These are phyloP conservation scores for Anser cygnoides DNA, from an alignment of 2,113 vertebrate species.

Conservation along the genomic window DNA sequence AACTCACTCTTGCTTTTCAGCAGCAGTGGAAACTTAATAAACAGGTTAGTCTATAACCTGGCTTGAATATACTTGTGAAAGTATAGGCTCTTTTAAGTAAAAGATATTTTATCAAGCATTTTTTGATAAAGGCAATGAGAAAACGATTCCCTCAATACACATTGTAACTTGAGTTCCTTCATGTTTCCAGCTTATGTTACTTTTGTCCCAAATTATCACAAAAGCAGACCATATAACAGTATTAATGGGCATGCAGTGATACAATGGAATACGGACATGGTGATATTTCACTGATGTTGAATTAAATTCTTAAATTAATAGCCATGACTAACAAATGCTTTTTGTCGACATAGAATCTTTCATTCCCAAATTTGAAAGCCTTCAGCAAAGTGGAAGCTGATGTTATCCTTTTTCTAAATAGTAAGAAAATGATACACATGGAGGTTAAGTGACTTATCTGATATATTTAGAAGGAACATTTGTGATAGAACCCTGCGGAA, in stretches of 20 bases:
- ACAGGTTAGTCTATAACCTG: background rate
- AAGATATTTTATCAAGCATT: background rate
- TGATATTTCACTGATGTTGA: background rate
- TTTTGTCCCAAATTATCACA: background rate
- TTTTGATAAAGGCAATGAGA: background rate
- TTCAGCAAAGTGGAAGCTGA: background rate
- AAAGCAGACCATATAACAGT: background rate
- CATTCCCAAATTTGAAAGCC: background rate
- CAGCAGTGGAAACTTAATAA: background rate
- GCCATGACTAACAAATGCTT: background rate
- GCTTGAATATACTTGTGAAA: background rate
- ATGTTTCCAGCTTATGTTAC: background rate
- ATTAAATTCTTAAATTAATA: background rate
- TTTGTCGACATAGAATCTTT: background rate
- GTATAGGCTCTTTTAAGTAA: background rate
- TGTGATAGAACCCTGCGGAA: background rate
- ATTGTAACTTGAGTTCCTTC: background rate
- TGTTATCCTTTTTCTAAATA: background rate
- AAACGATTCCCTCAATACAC: background rate
- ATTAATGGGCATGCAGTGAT: background rate
- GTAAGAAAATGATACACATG: background rate
- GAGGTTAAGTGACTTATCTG: background rate
- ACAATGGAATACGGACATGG: background rate
- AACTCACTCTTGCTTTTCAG: background rate
- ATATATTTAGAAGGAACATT: background rate